Conservation (phyloP, 2,797 vertebrate species). For the Galaxias olidus region DNA sequence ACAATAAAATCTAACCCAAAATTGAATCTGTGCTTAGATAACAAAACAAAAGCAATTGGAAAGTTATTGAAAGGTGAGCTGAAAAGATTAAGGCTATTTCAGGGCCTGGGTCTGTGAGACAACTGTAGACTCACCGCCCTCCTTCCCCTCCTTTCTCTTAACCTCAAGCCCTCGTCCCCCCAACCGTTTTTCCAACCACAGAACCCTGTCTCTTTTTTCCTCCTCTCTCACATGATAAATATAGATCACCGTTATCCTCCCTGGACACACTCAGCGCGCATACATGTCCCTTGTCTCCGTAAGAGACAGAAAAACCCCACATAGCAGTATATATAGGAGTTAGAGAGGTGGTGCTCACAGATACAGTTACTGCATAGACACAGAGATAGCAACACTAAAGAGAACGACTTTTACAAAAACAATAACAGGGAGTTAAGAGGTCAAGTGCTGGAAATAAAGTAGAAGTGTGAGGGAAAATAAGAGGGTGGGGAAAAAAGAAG, state of each 20-base stretch:
- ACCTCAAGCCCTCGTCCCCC: conserved; percentile 56
- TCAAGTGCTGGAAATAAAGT: background rate
- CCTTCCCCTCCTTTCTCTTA: conserved; percentile 36
- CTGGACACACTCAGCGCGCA: conserved; percentile 40
- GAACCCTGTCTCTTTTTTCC: conserved; percentile 47
- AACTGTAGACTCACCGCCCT: conserved; percentile 56
- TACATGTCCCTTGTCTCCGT: conserved; percentile 26
- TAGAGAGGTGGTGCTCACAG: conserved; percentile 16
- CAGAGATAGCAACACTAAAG: background rate
- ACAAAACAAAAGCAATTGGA: no score
- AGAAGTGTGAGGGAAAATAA: background rate
- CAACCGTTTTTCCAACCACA: conserved; percentile 74
- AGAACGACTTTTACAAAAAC: background rate
- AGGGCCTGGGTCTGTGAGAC: conserved; percentile 64
- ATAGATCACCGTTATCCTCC: conserved; percentile 73
- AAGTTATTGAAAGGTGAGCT: conserved; percentile 25
- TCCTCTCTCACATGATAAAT: conserved; percentile 66
- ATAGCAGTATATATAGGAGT: conserved; percentile 44
- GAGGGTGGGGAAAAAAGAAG: background rate
- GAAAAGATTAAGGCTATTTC: conserved; percentile 67
- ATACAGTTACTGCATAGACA: background rate
- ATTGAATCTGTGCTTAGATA: no score
- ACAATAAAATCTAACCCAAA: no score
- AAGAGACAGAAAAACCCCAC: background rate
- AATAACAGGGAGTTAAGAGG: background rate